Percentiles rank a stretch among this genome's conserved stretches.
These are phyloP conservation scores for Oncopeltus fasciatus DNA, from an alignment of 1,140 invertebrate species.

Conservation along the genomic window DNA sequence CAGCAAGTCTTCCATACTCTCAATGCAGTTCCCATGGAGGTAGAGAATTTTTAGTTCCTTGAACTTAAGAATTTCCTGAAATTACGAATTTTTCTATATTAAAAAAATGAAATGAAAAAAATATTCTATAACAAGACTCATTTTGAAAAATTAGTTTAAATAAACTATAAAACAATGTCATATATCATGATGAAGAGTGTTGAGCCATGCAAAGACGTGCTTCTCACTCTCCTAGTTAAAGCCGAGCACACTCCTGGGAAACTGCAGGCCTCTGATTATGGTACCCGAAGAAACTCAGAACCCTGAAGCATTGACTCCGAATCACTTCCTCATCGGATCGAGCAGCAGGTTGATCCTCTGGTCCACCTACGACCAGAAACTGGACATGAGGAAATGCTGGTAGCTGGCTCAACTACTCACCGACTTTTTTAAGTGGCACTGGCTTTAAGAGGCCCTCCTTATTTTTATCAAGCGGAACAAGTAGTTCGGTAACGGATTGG, in stretches of 20 bases:
- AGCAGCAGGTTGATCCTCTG: neutral
- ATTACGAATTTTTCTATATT: conserved; percentile 4
- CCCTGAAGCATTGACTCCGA: neutral
- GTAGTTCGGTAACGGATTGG: no score
- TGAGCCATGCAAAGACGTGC: neutral
- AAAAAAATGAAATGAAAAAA: no score
- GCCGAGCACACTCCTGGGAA: no score
- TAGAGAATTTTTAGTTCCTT: conserved; percentile 32
- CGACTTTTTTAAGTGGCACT: neutral
- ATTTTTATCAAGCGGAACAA: no score
- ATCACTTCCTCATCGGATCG: neutral
- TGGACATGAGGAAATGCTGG: neutral
- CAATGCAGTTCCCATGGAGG: conserved; percentile 38
- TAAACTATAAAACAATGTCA: no score
- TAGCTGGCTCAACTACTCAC: neutral
- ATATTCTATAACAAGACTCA: no score
- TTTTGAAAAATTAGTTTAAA: no score
- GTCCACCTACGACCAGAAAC: neutral
- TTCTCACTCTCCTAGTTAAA: neutral
- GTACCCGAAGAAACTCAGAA: neutral
- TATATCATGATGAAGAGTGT: neutral
- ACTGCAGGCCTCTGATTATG: neutral
- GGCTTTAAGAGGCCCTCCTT: neutral
- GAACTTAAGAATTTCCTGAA: conserved; percentile 26
- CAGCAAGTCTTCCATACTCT: conserved; percentile 29